These are phyloP conservation scores for Halcyon smyrnensis DNA, from an alignment of 2,797 vertebrate genomes.

Conservation along the genomic window DNA sequence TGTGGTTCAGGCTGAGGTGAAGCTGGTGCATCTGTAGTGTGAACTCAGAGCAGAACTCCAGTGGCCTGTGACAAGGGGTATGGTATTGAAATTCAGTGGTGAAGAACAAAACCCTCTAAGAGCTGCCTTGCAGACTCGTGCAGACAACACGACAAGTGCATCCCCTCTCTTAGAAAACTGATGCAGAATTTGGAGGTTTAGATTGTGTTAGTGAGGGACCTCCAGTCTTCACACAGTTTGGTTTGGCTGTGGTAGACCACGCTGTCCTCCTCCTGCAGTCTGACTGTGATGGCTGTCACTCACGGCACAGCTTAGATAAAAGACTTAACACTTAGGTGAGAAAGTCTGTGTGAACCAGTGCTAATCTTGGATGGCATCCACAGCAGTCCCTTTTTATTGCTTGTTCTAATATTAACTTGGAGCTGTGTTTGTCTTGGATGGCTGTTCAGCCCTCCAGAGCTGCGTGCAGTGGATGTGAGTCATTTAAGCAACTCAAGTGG, in stretches of 20 bases:
- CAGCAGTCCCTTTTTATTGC: background rate
- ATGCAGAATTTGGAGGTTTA: background rate
- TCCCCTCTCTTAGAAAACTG: background rate
- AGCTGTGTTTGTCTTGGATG: background rate
- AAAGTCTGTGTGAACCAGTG: background rate
- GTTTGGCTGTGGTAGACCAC: background rate
- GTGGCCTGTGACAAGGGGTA: background rate
- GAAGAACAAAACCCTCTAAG: background rate
- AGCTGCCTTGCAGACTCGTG: background rate
- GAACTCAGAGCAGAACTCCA: background rate
- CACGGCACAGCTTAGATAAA: background rate
- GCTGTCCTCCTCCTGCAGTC: background rate
- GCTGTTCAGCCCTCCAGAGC: background rate
- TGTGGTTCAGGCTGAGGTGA: background rate
- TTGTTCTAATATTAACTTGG: slow-evolving; percentile 16
- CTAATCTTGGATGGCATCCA: background rate
- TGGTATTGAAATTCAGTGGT: accelerated
- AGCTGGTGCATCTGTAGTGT: background rate
- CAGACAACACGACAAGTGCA: accelerated
- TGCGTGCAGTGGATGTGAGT: background rate
- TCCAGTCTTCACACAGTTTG: background rate
- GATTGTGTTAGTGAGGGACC: accelerated
- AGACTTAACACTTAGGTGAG: background rate
- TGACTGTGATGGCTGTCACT: background rate
- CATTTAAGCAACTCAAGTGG: background rate